A percentile compares a stretch with the other conserved stretches of the same genome.
These are phyloP conservation scores for Nephrotoma guestfalica DNA, from an alignment of 2,888 invertebrate species.

Conservation along the genomic window DNA sequence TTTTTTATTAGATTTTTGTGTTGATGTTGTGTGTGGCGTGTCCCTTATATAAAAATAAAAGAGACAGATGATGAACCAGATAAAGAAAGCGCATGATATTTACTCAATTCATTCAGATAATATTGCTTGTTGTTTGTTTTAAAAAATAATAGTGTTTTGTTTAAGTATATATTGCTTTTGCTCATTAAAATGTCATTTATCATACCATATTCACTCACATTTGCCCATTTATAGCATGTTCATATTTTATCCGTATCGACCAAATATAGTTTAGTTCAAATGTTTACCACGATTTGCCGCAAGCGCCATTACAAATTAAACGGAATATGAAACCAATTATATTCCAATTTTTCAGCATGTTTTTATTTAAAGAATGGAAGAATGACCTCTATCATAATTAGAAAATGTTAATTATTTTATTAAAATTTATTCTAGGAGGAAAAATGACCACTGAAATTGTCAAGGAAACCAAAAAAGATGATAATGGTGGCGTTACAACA, in stretches of 20 bases:
- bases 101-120: background rate
- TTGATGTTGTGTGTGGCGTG: constrained; percentile 4
- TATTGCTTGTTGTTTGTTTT: background rate
- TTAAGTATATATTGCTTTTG: background rate
- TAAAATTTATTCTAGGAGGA: background rate
- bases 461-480: constrained; percentile 37
- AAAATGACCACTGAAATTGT: constrained; percentile 21
- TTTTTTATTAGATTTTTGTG: constrained; percentile 2
- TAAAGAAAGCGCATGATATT: background rate
- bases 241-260: background rate
- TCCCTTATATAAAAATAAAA: background rate
- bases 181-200: background rate
- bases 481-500: constrained; percentile 43
- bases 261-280: background rate
- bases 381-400: background rate
- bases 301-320: background rate
- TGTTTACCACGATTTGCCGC: background rate
- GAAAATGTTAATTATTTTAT: background rate
- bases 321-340: background rate
- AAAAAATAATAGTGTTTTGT: background rate
- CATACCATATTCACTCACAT: background rate
- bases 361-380: background rate
- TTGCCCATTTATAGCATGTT: background rate
- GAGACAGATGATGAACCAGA: background rate
- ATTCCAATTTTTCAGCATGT: background rate